Percentiles rank a stretch among this genome's conserved stretches.
Conservation (phyloP, 2,888 invertebrate species). For the Bruchidius siliquastri region DNA sequence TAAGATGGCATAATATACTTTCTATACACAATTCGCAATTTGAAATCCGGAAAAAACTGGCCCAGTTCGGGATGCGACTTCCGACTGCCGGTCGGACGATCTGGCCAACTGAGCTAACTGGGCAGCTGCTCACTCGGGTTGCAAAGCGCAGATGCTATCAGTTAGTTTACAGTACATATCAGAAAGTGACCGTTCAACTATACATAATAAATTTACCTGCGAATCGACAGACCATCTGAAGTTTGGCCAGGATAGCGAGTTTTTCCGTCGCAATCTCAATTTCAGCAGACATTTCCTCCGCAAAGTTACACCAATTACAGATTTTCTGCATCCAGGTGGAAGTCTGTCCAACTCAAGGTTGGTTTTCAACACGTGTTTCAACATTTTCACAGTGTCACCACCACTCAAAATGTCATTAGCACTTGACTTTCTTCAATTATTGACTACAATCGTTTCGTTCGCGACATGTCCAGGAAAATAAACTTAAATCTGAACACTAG, state of each 20-base stretch:
- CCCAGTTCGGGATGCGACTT: too few species aligned
- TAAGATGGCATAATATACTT: too few species aligned
- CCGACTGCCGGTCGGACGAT: too few species aligned
- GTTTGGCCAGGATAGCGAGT: constrained; percentile 44
- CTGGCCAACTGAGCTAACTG: too few species aligned
- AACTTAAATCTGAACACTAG: neutral
- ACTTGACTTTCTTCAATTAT: neutral
- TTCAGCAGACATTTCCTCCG: constrained; percentile 26
- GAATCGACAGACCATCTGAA: constrained; percentile 22
- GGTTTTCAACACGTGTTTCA: constrained; percentile 41
- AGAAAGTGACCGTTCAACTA: too few species aligned
- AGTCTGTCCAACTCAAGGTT: constrained; percentile 32
- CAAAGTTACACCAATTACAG: constrained; percentile 27
- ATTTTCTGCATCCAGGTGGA: constrained; percentile 29
- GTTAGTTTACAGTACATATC: too few species aligned
- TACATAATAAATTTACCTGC: constrained; percentile 15
- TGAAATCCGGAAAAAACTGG: too few species aligned
- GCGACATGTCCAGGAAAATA: neutral
- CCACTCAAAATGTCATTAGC: constrained; percentile 1
- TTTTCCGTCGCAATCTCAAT: constrained; percentile 32
- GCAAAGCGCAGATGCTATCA: too few species aligned
- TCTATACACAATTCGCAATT: too few species aligned
- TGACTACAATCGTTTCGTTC: neutral
- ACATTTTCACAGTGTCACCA: constrained; percentile 33
- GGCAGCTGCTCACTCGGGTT: too few species aligned